Base-by-base conservation (phyloP, 1,140 invertebrate genomes). In the Pantala flavescens region DNA sequence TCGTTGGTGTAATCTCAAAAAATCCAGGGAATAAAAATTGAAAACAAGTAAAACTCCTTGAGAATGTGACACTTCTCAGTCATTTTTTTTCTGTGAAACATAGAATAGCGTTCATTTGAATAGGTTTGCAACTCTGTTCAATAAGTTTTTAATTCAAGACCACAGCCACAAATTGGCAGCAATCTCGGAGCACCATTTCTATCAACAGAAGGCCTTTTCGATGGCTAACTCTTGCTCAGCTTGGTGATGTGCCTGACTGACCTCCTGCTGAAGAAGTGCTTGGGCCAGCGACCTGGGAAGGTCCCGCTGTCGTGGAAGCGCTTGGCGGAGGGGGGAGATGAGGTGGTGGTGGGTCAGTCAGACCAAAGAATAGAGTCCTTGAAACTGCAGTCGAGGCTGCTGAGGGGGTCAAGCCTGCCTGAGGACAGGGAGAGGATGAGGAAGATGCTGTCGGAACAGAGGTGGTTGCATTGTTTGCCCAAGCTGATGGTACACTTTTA, bases 371-470 rank as follows among this genome's bases (percentile, higher is more conserved):
- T 21, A 63, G 49, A 19, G 49, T 63, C 49, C 49, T 63, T 21
- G 49, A 63, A 21, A 63, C 49, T 21, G 49, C 49, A 16, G 49
- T 63, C 12, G 49, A 63, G 3, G 49, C 49, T 21, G 49, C 49
- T 21, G 49, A 19, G 16, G 49, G n/a, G 49, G 49, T 19, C 16
- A 63, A 21, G 5, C 49, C 49, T 21, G 49, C n/a, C 49, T 63
- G 49, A 12, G 49, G 49, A 21, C 49, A 63, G 49, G 49, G 49
- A 14, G 49, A 63, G 90, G 72, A 88, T 88, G 77, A 90, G 90
- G 75, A 90, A 84, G 78, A 87, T 88, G 77, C 88, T 88, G 76
- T 90, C 73, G 87, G 87, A 77, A 90, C 89, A 90, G 90, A 91
- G 55, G 89, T 89, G 79, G 91, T 90, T 43, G 86, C 79, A 14